Evolutionary conservation across 1,140 invertebrate species (phyloP).

Genomic region (Zaprionus vittiger): DNA sequence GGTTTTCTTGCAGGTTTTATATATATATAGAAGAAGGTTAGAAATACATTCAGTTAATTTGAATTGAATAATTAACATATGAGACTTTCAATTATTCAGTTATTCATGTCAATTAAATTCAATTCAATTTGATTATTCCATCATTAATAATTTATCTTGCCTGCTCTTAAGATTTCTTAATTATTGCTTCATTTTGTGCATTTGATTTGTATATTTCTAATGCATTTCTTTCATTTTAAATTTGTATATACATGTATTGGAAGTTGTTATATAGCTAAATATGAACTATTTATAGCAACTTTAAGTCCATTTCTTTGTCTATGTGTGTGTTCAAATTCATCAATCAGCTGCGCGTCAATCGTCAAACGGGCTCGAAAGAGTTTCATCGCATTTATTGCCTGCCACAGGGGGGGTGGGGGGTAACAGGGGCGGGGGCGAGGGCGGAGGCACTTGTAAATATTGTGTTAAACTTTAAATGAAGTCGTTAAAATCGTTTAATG

Average conservation of each 20-base stretch:
- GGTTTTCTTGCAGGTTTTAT: too few relatives aligned
- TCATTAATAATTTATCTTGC: neutral
- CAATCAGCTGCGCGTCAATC: neutral
- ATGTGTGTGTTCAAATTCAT: neutral
- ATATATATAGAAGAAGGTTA: too few relatives aligned
- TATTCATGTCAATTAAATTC: too few relatives aligned
- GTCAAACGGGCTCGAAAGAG: neutral
- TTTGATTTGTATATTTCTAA: neutral
- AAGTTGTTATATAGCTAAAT: too few relatives aligned
- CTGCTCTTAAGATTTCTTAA: neutral
- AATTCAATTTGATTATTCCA: neutral
- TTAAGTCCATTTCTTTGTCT: neutral
- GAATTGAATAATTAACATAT: too few relatives aligned
- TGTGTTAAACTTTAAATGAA: constrained; percentile 80
- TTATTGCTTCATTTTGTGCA: too few relatives aligned
- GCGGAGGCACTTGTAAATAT: constrained; percentile 67
- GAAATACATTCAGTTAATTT: too few relatives aligned
- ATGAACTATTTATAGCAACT: too few relatives aligned
- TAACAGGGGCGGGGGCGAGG: constrained; percentile 17
- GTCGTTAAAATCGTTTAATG: constrained; percentile 81
- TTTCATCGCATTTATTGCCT: neutral
- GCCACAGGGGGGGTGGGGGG: neutral
- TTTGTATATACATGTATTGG: too few relatives aligned
- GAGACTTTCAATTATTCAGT: too few relatives aligned
- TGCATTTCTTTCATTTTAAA: neutral